Percentiles rank a stretch among this genome's conserved stretches.
These are phyloP conservation scores for Drepanosiphum platanoidis DNA, from an alignment of 2,888 invertebrate genomes.

Conservation along the genomic window DNA sequence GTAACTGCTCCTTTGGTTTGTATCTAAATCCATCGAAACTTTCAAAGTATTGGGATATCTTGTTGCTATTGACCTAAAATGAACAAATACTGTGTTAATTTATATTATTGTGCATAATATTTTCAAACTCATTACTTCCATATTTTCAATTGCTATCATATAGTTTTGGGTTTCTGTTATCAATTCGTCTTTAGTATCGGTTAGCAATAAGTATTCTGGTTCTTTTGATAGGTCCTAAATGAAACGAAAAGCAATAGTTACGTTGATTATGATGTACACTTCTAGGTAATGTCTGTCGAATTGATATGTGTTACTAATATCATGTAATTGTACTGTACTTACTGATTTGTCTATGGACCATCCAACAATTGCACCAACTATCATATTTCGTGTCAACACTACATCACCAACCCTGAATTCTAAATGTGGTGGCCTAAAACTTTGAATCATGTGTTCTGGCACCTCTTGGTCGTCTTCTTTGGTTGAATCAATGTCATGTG, in stretches of 20 bases:
- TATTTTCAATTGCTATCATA: background rate
- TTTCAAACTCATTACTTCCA: conserved; percentile 8
- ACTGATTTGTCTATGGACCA: conserved; percentile 36
- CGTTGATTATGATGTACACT: background rate
- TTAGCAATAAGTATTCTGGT: conserved; percentile 9
- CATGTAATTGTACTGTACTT: background rate
- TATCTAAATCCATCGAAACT: conserved; percentile 19
- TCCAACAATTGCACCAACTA: conserved; percentile 3
- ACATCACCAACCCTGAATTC: conserved; percentile 32
- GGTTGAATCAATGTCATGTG: background rate
- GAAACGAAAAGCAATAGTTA: background rate
- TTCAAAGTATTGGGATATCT: conserved; percentile 4
- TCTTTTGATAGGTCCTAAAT: conserved; percentile 39
- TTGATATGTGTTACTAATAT: background rate
- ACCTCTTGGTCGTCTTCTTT: background rate
- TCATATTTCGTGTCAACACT: background rate
- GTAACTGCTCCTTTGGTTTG: conserved; percentile 6
- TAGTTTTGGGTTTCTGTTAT: background rate
- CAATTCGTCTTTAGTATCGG: background rate
- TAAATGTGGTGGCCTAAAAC: conserved; percentile 51
- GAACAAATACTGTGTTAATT: background rate
- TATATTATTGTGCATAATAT: background rate
- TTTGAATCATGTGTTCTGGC: background rate
- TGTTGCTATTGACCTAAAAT: background rate
- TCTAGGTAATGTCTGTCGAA: background rate